Evolutionary conservation across 2,113 vertebrate genomes (phyloP), one percentile per base, ranked within the genome.

Genomic region (Trichomycterus rosablanca): DNA sequence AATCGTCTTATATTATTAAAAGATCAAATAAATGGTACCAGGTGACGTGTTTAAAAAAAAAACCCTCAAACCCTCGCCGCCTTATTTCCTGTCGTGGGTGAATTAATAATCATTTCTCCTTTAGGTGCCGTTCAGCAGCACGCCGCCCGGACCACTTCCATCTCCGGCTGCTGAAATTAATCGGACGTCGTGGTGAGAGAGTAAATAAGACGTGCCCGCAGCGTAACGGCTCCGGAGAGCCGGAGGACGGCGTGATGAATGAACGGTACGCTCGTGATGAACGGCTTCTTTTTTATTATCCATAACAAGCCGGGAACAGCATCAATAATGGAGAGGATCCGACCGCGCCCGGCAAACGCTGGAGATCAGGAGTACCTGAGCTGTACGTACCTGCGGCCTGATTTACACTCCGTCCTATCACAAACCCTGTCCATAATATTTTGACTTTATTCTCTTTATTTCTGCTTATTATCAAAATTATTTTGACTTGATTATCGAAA

Each of bases 141-240:
- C 51, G 24, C 48, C 40, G 52, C 23, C 56, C 62, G 72, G 49
- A 67, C 39, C 20, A 40, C 28, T 55, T 63, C 63, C 59, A 67
- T 74, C 72, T 74, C 72, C 67, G 66, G 65, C 51, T 53, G 32
- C 65, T 53, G 18, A 59, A 75, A 71, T 75, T 75, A 75, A 75
- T 65, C 64, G 58, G 56, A 69, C 61, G 66, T 63, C 75, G 49
- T 11, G 43, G 42, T 56, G 51, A 64, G 64, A 62, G 66, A 69
- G 73, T 74, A 73, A 72, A 74, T 74, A 74, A 76, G 71, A 63
- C 49, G 51, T 70, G 59, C 58, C 55, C 46, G 63, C 59, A 59
- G 7, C 52, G 39, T 59, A 68, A 71, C 69, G 71, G 66, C 48
- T 63, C 39, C 63, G 35, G 54, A 50, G 59, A 59, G 50, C 56